Evolutionary conservation across 2,797 vertebrate species (phyloP).

Genomic region (Dryobates pubescens): DNA sequence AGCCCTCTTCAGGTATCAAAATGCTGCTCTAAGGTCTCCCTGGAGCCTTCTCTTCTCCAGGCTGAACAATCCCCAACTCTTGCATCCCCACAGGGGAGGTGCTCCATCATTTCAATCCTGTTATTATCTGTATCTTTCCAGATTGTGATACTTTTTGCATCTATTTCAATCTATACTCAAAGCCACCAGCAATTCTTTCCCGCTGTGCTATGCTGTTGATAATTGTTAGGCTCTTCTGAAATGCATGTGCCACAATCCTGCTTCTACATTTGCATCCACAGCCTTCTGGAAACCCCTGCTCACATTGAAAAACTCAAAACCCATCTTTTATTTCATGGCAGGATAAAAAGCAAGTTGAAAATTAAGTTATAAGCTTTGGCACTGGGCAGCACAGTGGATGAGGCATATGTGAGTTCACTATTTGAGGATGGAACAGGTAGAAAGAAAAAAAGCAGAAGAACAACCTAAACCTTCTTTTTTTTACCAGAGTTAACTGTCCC

Average conservation of each 20-base stretch:
- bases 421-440: background rate
- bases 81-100: too few relatives aligned
- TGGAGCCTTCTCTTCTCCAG: too few relatives aligned
- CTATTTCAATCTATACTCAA: background rate
- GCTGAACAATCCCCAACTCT: too few relatives aligned
- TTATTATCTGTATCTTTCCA: background rate
- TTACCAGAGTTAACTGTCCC: too few relatives aligned
- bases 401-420: background rate
- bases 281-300: background rate
- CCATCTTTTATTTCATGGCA: background rate
- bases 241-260: background rate
- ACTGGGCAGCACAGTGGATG: background rate
- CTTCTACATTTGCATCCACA: background rate
- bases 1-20: too few relatives aligned
- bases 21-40: too few relatives aligned
- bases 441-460: background rate
- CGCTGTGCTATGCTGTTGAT: background rate
- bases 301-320: background rate
- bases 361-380: background rate
- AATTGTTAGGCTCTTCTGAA: background rate
- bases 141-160: background rate
- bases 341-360: background rate
- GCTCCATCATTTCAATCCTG: background rate
- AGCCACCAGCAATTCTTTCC: background rate
- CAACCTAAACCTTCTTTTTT: background rate